Evolutionary conservation across 2,888 invertebrate species (phyloP), one percentile per base, ranked within the genome.

Genomic region (Agriopis leucophaearia): DNA sequence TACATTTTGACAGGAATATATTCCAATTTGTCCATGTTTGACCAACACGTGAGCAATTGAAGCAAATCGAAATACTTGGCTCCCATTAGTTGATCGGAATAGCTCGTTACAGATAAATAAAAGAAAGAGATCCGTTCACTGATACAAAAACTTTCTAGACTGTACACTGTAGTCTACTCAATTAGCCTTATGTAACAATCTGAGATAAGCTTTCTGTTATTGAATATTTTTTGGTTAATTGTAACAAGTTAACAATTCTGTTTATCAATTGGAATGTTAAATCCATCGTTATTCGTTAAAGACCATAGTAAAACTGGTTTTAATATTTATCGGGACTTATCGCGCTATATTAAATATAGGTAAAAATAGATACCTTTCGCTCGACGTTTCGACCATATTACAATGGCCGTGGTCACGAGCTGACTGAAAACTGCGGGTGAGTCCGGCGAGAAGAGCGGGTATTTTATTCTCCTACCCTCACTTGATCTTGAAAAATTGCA

Each of bases 91-190:
- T 36, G 68, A 60, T 56, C 13, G 56, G 60, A 36, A 50, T 67
- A 59, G 57, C 56, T 67, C 62, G 63, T 61, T 69, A 65, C 36
- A 66, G 68, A 70, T 64, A 68, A 69, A 64, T 64, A 64, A 64
- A 65, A 69, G 69, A 69, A 74, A 67, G 59, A 69, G 79, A 79
- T 80, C 78, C 81, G 69, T 77, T 80, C 75, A 75, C 78, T 77
- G 79, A 80, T 80, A 78, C 42, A 36, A 27, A 48, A 73, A 73
- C 78, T 76, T 78, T 79, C 76, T 80, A 74, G 68, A 67, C 45
- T 48, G 68, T 73, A 73, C 69, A 56, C 44, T 45, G 56, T 64
- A 67, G 64, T 69, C 68, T 51, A 56, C 50, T 59, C 55, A 64
- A 56, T 74, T 70, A 59, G 47, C 52, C 60, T 72, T 75, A 70